Evolutionary conservation across 1,140 invertebrate genomes (phyloP), one percentile per base, ranked within the genome.

Genomic region (Drosophila parvula): DNA sequence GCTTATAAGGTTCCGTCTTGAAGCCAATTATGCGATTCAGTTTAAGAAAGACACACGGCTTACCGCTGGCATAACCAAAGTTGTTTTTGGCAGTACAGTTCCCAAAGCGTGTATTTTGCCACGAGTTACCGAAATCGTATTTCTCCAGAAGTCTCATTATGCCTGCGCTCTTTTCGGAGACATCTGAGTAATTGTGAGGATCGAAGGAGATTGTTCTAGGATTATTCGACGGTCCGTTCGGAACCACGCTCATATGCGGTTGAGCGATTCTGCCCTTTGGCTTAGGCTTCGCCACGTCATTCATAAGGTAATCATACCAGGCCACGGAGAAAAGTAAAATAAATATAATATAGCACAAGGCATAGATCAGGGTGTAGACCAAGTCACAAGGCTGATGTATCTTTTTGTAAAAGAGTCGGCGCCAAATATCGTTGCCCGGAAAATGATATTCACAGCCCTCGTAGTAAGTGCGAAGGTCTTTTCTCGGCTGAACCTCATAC

Each of bases 1-100:
- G 16, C 0, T 11, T 38, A 45, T 56, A 88, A 0, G 73, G 45
- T 1, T 58, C 18, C 0, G 79, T 83, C 12, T 58, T 61, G 2
- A 88, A 83, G 9, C 83, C 79, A 53, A 88, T 38, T 0, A 83
- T 7, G 3, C 83, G 71, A 74, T 88, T 88, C 0, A 88, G 22
- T 59, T 88, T 88, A 0, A 88, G 30, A 32, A 88, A 88, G 0
- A 88, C 45, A 40, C 83, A 88, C 3, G 83, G 83, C 8, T 64
- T 22, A 0, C 28, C 36, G 7, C 22, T 70, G 2, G 27, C 16
- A 47, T 83, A 86, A 10, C 83, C 83, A 43, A 74, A 86, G 3
- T 34, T 32, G 18, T 70, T 40, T 0, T 4, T 4, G 9, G 45
- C 9, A 9, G 47, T 65, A 8, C 83, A 86, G 4, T 71, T 44